Conservation (phyloP, 2,113 vertebrate genomes). For the Tragulus kanchil region DNA sequence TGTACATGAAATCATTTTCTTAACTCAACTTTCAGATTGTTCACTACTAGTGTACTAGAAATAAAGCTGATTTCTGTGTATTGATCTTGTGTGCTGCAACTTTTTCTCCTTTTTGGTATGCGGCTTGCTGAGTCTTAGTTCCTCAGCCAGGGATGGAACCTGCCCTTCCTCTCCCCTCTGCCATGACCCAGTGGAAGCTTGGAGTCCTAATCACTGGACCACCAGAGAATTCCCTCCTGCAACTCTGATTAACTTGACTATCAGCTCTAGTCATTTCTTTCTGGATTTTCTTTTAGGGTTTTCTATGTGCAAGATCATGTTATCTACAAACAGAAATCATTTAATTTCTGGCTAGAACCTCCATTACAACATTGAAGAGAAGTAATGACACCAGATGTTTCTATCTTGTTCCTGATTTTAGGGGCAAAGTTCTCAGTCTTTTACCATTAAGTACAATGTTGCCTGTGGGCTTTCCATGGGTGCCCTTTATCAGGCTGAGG, state of each 20-base stretch:
- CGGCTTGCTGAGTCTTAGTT: neutral
- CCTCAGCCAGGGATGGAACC: neutral
- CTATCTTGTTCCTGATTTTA: neutral
- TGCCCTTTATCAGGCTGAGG: neutral
- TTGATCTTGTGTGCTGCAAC: neutral
- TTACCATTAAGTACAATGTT: neutral
- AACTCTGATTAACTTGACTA: neutral
- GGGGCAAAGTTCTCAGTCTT: neutral
- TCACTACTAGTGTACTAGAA: neutral
- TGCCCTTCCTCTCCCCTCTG: neutral
- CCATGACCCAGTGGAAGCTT: neutral
- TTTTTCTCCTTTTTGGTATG: no score
- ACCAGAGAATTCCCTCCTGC: neutral
- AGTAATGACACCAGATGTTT: neutral
- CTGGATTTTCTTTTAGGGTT: neutral
- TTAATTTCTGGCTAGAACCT: neutral
- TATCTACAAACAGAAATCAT: neutral
- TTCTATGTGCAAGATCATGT: neutral
- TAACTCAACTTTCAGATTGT: neutral
- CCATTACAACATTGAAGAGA: neutral
- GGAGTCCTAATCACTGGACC: neutral
- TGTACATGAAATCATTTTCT: neutral
- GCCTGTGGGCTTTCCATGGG: neutral
- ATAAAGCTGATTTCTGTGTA: neutral
- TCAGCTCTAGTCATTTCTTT: neutral